phyloP scores from a whole-genome alignment of 2,797 vertebrate species.

The Fistularia commersonii region DNA sequence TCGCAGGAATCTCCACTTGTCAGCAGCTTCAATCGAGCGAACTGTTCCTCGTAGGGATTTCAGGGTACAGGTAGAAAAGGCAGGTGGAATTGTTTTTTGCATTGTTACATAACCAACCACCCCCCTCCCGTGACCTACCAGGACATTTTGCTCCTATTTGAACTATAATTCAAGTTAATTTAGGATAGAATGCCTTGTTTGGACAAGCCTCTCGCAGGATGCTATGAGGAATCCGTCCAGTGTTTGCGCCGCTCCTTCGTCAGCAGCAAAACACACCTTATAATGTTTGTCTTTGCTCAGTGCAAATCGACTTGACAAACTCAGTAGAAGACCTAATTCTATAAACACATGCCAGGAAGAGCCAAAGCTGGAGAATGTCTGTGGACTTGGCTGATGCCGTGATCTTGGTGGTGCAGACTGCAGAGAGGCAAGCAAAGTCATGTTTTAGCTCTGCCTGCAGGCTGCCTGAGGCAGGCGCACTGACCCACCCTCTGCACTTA shows the following conservation, averaged over 20 bases:
- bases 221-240: background rate
- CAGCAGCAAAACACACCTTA: background rate
- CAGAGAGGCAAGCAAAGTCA: constrained; percentile 41
- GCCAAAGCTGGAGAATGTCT: background rate
- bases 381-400: background rate
- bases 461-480: background rate
- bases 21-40: too few species aligned
- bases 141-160: too few species aligned
- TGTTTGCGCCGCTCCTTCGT: background rate
- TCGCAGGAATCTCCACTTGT: too few species aligned
- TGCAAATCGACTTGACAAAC: constrained; percentile 29
- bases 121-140: too few species aligned
- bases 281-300: background rate
- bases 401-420: background rate
- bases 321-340: constrained; percentile 17
- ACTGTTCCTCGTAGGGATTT: too few species aligned
- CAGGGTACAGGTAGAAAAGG: too few species aligned
- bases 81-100: too few species aligned
- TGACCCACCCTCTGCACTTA: background rate
- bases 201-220: background rate
- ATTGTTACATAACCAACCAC: too few species aligned
- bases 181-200: too few species aligned
- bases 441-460: constrained; percentile 27
- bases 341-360: constrained; percentile 19
- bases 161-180: background rate